These are phyloP conservation scores for Schizopygopsis pylzovi DNA, from an alignment of 2,797 vertebrate species.

Conservation along the genomic window DNA sequence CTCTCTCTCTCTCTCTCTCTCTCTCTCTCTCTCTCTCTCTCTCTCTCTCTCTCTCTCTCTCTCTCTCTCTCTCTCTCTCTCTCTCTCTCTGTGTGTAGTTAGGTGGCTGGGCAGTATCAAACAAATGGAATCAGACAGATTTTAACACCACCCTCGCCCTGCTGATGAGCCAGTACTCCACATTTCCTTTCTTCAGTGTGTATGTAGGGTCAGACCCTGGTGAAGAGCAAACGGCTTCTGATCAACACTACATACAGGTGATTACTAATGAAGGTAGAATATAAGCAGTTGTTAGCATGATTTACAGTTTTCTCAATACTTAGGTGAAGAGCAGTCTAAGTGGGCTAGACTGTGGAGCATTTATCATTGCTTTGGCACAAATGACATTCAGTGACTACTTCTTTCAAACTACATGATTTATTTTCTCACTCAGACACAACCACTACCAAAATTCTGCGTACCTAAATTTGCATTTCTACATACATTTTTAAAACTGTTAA, in stretches of 20 bases:
- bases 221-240: slow-evolving; percentile 65
- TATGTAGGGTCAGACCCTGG: slow-evolving; percentile 78
- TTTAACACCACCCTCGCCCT: slow-evolving; percentile 87
- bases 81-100: slow-evolving; percentile 71
- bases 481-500: background rate
- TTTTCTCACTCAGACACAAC: background rate
- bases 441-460: background rate
- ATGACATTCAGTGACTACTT: background rate
- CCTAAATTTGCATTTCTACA: background rate
- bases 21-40: no score
- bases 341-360: background rate
- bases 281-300: background rate
- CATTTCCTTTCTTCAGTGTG: slow-evolving; percentile 92
- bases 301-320: background rate
- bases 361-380: background rate
- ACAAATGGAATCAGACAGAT: slow-evolving; percentile 76
- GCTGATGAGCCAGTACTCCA: slow-evolving; percentile 87
- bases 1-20: no score
- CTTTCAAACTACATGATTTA: background rate
- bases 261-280: slow-evolving; percentile 2
- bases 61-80: no score
- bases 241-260: slow-evolving; percentile 73
- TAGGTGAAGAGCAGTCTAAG: background rate
- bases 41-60: no score
- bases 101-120: slow-evolving; percentile 85